These are phyloP conservation scores for Cairina moschata DNA, from an alignment of 2,113 vertebrate genomes.

Conservation along the genomic window DNA sequence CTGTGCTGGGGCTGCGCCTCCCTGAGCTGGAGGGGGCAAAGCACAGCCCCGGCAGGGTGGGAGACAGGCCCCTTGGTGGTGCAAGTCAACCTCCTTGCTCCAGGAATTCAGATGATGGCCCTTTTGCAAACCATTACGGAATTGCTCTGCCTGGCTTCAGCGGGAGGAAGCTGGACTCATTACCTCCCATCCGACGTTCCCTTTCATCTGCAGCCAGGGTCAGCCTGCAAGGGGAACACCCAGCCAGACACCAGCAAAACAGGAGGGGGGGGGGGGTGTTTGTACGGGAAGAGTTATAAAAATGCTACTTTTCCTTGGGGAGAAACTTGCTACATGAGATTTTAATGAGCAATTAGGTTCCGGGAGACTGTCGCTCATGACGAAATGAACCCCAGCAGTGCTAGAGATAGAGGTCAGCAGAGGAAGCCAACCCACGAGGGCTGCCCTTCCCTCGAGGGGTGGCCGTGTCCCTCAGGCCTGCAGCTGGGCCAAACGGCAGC, in stretches of 20 bases:
- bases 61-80: neutral
- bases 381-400: constrained; percentile 1
- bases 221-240: neutral
- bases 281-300: constrained; percentile 3
- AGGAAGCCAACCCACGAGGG: neutral
- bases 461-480: neutral
- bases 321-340: neutral
- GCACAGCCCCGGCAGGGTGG: neutral
- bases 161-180: neutral
- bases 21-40: neutral
- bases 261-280: neutral
- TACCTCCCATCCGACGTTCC: neutral
- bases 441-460: neutral
- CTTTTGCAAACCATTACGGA: constrained; percentile 1
- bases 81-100: neutral
- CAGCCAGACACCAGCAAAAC: constrained; percentile 16
- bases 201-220: constrained; percentile 59
- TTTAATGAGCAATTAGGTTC: constrained; percentile 6
- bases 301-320: neutral
- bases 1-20: neutral
- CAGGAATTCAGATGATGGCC: neutral
- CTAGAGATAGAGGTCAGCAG: neutral
- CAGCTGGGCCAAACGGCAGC: neutral
- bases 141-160: neutral
- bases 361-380: neutral